A percentile compares a stretch with the other conserved stretches of the same genome.
These are phyloP conservation scores for Microplitis mediator DNA, from an alignment of 1,140 invertebrate species.

Conservation along the genomic window DNA sequence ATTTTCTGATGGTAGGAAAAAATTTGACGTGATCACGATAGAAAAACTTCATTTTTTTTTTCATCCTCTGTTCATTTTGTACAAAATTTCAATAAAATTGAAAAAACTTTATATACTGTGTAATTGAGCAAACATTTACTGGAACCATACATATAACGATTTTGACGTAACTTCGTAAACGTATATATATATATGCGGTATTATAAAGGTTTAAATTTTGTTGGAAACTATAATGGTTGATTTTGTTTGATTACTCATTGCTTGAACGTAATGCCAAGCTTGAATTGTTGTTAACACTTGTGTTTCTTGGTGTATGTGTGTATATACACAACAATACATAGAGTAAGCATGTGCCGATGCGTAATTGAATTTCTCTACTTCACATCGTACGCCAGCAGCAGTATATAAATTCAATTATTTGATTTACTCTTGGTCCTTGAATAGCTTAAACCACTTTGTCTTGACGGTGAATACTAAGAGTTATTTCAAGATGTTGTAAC, in stretches of 20 bases:
- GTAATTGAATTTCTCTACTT: conserved; percentile 34
- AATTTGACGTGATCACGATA: too few relatives aligned
- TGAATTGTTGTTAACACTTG: conserved; percentile 21
- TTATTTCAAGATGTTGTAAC: conserved; percentile 25
- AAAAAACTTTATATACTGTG: too few relatives aligned
- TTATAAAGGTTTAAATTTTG: not conserved
- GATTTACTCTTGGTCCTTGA: conserved; percentile 13
- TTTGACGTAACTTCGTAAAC: too few relatives aligned
- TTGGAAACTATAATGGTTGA: too few relatives aligned
- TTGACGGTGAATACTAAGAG: conserved; percentile 21
- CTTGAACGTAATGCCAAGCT: conserved; percentile 7
- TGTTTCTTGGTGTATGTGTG: not conserved
- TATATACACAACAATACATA: not conserved
- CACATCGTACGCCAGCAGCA: conserved; percentile 6
- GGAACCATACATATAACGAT: too few relatives aligned
- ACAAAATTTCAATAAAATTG: too few relatives aligned
- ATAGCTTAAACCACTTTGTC: conserved; percentile 14
- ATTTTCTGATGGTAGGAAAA: too few relatives aligned
- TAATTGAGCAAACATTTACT: too few relatives aligned
- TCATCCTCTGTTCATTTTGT: too few relatives aligned
- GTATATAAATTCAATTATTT: conserved; percentile 31
- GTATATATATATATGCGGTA: too few relatives aligned
- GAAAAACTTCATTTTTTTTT: too few relatives aligned
- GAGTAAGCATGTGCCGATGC: conserved; percentile 21
- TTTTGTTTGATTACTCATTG: conserved; percentile 13